Percentiles rank a stretch among this genome's conserved stretches.
Evolutionary conservation across 1,140 invertebrate species (phyloP).

Genomic region (Drosophila sp.): DNA sequence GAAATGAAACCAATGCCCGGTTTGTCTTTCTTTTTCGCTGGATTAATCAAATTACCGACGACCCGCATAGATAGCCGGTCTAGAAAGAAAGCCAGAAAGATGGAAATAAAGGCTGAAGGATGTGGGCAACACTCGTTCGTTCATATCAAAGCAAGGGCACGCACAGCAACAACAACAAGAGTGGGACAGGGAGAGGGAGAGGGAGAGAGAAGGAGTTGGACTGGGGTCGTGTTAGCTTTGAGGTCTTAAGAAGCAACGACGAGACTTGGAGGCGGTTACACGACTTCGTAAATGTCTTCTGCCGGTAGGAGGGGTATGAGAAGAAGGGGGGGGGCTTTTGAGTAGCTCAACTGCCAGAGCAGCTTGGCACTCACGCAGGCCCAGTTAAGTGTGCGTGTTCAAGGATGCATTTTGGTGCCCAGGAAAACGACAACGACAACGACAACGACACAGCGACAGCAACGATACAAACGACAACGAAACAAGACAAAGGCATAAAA

Average conservation of each 20-base stretch:
- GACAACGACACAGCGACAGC: conserved; percentile 50
- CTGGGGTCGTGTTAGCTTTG: neutral
- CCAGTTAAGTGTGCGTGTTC: conserved; percentile 82
- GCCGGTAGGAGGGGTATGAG: conserved; percentile 9
- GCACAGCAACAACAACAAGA: conserved; percentile 47
- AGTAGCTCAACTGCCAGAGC: conserved; percentile 54
- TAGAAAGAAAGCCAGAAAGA: neutral
- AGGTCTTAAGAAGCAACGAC: conserved; percentile 26
- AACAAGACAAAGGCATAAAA: conserved; percentile 82
- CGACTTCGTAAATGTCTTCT: conserved; percentile 29
- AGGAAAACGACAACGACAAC: conserved; percentile 50
- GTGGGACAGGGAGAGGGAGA: neutral
- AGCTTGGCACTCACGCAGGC: conserved; percentile 61
- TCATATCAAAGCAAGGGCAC: conserved; percentile 78
- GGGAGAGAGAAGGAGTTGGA: neutral
- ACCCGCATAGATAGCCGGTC: conserved; percentile 67
- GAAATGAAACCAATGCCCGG: conserved; percentile 30
- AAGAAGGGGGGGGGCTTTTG: conserved; percentile 34
- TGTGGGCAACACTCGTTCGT: conserved; percentile 15
- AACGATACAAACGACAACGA: conserved; percentile 62
- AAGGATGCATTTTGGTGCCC: conserved; percentile 81
- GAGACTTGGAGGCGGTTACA: conserved; percentile 34
- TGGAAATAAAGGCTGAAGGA: conserved; percentile 5
- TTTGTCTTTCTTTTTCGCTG: conserved; percentile 43
- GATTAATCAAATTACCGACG: conserved; percentile 81